Base-by-base conservation (phyloP, 2,113 vertebrate species). In the Sebastes schlegelii region DNA sequence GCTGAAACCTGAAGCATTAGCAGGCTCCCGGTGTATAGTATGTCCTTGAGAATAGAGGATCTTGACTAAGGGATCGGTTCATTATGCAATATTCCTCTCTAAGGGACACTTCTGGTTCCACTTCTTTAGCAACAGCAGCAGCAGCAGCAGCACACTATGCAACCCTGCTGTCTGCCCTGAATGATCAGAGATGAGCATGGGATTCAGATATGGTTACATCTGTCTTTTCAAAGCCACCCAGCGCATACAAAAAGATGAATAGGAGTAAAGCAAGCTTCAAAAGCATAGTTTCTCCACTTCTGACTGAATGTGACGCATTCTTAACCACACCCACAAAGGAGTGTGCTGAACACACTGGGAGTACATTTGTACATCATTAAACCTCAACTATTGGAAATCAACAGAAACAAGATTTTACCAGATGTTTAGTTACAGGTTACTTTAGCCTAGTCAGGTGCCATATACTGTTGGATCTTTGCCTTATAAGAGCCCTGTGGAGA, bases 31-130 rank as follows among this genome's bases (percentile, higher is more conserved):
- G 87, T 74, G 74, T 83, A 14, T 26, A 61, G 60, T 40, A 77
- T 83, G 88, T 84, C 89, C 88, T 90, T 88, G 80, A 80, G 76
- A 86, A 81, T 69, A 45, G 70, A 80, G 74, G 73, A 80, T 86
- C 83, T 77, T 71, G 74, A 88, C 77, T 71, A 75, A 89, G 81
- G 76, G 72, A 91, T 84, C 1, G 51, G 66, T 83, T 87, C 48
- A 82, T 91, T 86, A 87, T 80, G 66, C 65, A 85, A 79, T 55
- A 87, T 84, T 71, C 80, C 65, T 90, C 83, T 87, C 84, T 8
- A 26, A 82, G 88, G 85, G 14, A 67, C 4, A 43, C 57, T 73
- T 84, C 72, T 87, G 64, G 57, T 87, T 88, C 64, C 68, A 54
- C 60, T 60, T 69, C 79, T 77, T 75, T 74, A 60, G 51, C 57